Evolutionary conservation across 2,888 invertebrate genomes (phyloP), one percentile per base, ranked within the genome.

Genomic region (Agonopterix subpropinquella): DNA sequence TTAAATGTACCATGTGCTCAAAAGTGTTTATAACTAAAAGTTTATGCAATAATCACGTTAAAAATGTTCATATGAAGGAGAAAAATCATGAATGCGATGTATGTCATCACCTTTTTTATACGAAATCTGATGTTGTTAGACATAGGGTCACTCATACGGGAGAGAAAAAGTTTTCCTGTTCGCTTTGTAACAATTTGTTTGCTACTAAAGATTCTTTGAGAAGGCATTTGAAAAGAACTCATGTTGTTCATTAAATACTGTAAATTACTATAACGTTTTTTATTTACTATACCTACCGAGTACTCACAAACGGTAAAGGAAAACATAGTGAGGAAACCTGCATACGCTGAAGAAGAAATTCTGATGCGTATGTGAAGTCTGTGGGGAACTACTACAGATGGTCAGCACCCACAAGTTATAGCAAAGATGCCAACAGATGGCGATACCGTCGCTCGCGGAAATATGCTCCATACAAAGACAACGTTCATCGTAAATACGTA

Each of bases 41-140:
- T 57, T 53, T 87, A 1, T 58, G 69, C 11, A 88, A 85, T 48
- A 83, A 80, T 58, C 87, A 88, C 51, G 56, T 81, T 2, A 81
- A 79, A 50, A 73, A 67, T 11, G 84, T 84, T 0, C 87, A 88
- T 54, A 70, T 77, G 57, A 87, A 85, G 44, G 81, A 84, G 52
- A 81, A 74, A 47, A 73, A 63, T 11, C 73, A 80, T 1, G 77
- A 80, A 48, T 88, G 87, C 43, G 79, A 77, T 8, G 44, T 83
- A 0, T 88, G 87, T 47, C 75, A 75, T 51, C 68, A 70, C 5
- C 56, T 76, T 42, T 88, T 86, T 61, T 87, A 82, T 50, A 78
- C 77, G 0, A 82, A 77, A 43, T 84, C 77, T 0, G 86, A 83
- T 57, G 64, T 80, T 1, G 47, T 57, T 0, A 54, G 87, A 5